Conservation (phyloP, 2,113 vertebrate genomes). For the Micromys minutus region DNA sequence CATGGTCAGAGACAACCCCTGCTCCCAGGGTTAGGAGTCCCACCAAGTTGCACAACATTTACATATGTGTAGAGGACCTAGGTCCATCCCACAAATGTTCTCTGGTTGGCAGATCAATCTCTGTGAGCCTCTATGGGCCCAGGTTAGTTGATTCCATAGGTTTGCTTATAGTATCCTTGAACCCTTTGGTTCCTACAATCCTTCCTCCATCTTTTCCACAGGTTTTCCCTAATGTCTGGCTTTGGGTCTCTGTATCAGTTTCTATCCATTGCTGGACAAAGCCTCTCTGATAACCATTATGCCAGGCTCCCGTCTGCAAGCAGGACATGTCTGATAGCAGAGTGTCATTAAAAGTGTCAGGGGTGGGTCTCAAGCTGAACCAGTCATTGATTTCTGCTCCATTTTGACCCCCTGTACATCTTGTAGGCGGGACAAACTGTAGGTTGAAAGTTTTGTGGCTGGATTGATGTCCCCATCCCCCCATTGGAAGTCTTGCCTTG, state of each 20-base stretch:
- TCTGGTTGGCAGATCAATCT: not conserved
- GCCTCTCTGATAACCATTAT: not conserved
- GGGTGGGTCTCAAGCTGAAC: not conserved
- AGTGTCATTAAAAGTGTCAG: not conserved
- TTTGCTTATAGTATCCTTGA: not conserved
- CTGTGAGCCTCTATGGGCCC: not conserved
- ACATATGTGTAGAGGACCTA: not conserved
- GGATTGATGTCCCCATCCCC: not conserved
- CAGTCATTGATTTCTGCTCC: not conserved
- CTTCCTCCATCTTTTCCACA: not conserved
- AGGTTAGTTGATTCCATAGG: not conserved
- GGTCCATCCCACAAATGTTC: not conserved
- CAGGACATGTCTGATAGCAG: too few relatives aligned
- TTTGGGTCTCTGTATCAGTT: not conserved
- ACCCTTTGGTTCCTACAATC: not conserved
- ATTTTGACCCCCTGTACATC: not conserved
- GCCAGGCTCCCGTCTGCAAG: not conserved
- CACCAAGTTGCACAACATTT: not conserved
- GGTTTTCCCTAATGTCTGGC: not conserved
- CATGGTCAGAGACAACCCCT: not conserved
- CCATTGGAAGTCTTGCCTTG: not conserved
- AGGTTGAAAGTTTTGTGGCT: not conserved
- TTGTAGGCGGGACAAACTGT: not conserved
- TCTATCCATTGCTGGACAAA: not conserved
- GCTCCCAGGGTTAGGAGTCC: not conserved